Evolutionary conservation across 2,797 vertebrate genomes (phyloP).

Genomic region (Gallinago stenura): DNA sequence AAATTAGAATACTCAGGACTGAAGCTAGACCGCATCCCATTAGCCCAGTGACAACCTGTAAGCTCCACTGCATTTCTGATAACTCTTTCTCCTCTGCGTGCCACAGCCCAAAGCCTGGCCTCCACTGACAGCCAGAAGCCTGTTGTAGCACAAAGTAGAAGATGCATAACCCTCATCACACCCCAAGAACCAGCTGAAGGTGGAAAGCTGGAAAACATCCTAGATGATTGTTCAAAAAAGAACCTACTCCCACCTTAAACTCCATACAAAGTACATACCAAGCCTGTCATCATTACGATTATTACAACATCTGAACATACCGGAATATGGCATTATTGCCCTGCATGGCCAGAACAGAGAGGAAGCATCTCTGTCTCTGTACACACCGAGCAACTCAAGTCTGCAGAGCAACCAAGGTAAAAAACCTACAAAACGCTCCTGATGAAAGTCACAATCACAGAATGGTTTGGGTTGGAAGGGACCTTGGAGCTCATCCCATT

Average conservation of each 20-base stretch:
- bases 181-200: background rate
- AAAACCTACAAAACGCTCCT: background rate
- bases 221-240: background rate
- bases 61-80: background rate
- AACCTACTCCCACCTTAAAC: background rate
- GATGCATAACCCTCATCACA: background rate
- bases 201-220: background rate
- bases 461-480: background rate
- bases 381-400: background rate
- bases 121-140: background rate
- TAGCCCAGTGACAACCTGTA: background rate
- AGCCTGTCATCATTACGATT: background rate
- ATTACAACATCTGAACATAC: background rate
- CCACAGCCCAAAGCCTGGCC: background rate
- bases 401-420: background rate
- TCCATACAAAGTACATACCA: background rate
- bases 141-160: background rate
- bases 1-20: background rate
- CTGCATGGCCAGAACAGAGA: background rate
- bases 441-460: background rate
- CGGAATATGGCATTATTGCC: background rate
- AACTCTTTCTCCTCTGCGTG: background rate
- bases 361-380: background rate
- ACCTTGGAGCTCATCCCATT: background rate
- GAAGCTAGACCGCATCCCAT: background rate